These are phyloP conservation scores for Eilema caniola DNA, from an alignment of 2,888 invertebrate genomes.

Conservation along the genomic window DNA sequence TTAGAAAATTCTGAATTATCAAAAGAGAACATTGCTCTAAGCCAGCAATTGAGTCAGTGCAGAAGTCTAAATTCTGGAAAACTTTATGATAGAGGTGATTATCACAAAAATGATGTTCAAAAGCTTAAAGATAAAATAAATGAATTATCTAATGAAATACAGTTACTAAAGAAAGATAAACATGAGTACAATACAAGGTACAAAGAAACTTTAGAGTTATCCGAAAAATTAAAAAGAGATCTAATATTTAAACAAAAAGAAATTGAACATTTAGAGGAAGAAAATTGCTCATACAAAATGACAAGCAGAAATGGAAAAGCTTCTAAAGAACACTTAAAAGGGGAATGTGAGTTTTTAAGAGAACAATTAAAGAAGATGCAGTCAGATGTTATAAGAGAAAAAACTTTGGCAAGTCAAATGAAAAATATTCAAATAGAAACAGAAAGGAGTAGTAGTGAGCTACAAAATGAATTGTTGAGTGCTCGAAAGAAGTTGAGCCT, in stretches of 20 bases:
- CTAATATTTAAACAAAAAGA: constrained; percentile 76
- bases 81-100: constrained; percentile 61
- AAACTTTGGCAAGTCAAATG: constrained; percentile 80
- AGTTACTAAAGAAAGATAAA: constrained; percentile 75
- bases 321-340: constrained; percentile 76
- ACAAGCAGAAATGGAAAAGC: constrained; percentile 78
- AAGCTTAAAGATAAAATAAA: constrained; percentile 71
- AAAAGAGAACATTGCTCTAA: constrained; percentile 78
- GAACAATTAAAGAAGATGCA: constrained; percentile 82
- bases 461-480: constrained; percentile 89
- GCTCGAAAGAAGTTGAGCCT: constrained; percentile 89
- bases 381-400: constrained; percentile 81
- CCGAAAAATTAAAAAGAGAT: constrained; percentile 79
- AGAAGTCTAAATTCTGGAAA: constrained; percentile 65
- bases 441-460: constrained; percentile 90
- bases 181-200: constrained; percentile 75
- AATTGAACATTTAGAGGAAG: constrained; percentile 78
- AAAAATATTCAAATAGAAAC: constrained; percentile 93
- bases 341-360: constrained; percentile 78
- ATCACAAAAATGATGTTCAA: constrained; percentile 63
- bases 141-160: constrained; percentile 67
- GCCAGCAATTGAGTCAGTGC: constrained; percentile 74
- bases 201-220: constrained; percentile 72
- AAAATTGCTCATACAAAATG: constrained; percentile 81
- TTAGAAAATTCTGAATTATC: constrained; percentile 78